Evolutionary conservation across 1,140 invertebrate species (phyloP).

Genomic region (Hestina assimilis): DNA sequence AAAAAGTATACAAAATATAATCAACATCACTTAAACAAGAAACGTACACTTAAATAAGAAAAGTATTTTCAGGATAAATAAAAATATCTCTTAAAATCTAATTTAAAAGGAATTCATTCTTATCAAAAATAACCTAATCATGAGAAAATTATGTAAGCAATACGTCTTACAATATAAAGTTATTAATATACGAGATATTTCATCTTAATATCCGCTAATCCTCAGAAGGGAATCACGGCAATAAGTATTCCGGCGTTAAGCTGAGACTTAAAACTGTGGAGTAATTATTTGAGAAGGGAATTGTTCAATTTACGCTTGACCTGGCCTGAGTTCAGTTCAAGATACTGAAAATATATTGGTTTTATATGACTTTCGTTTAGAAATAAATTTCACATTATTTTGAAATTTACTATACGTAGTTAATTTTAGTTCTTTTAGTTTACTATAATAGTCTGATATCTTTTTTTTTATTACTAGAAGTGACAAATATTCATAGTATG

Average conservation of each 20-base stretch:
- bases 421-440: no score
- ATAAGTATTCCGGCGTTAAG: constrained; percentile 13
- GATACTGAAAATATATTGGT: neutral
- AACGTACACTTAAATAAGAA: no score
- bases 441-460: no score
- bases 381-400: neutral
- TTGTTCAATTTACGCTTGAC: neutral
- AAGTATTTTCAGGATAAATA: no score
- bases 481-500: no score
- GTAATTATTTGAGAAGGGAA: constrained; percentile 8
- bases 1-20: no score
- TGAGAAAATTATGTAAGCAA: no score
- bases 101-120: neutral
- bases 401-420: neutral
- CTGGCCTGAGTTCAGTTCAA: neutral
- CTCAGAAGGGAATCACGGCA: constrained; percentile 5
- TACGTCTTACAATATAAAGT: neutral
- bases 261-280: constrained; percentile 14
- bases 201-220: neutral
- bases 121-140: neutral
- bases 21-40: no score
- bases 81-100: no score
- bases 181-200: neutral
- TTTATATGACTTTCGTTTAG: neutral
- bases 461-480: no score